These are phyloP conservation scores for Caenorhabditis zanzibari DNA, from an alignment of 2,888 invertebrate species.

Conservation along the genomic window DNA sequence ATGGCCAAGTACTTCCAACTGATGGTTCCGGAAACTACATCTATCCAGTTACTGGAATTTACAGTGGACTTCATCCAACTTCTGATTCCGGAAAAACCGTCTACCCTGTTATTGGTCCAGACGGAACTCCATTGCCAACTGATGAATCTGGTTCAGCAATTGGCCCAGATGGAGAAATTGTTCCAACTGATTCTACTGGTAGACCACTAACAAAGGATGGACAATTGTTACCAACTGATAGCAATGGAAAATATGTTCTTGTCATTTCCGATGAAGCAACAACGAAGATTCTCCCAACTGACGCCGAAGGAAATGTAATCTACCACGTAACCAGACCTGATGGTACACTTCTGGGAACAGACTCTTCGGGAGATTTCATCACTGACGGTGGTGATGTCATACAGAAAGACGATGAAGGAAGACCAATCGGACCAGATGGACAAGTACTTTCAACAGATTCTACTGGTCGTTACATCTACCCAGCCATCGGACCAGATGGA, in stretches of 20 bases:
- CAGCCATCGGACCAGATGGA: constrained; percentile 60
- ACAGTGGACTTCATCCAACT: constrained; percentile 58
- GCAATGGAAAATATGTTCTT: constrained; percentile 32
- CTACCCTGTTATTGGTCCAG: constrained; percentile 59
- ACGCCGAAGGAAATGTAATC: constrained; percentile 59
- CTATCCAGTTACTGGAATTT: constrained; percentile 50
- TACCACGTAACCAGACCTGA: constrained; percentile 68
- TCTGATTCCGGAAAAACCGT: constrained; percentile 53
- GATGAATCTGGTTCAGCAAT: constrained; percentile 63
- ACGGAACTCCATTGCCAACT: constrained; percentile 66
- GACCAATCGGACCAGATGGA: constrained; percentile 64
- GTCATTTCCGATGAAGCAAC: constrained; percentile 40
- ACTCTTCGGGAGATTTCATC: constrained; percentile 62
- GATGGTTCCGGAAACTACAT: constrained; percentile 69
- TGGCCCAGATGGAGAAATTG: constrained; percentile 38
- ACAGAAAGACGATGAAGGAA: constrained; percentile 61
- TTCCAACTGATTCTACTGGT: constrained; percentile 59
- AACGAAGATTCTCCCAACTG: constrained; percentile 59
- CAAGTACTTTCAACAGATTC: constrained; percentile 61
- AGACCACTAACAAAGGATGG: constrained; percentile 61
- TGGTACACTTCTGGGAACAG: constrained; percentile 67
- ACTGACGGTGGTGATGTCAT: constrained; percentile 48
- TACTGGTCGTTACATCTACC: constrained; percentile 63
- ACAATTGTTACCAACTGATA: background rate
- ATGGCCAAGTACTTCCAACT: constrained; percentile 66